Percentiles rank a stretch among this genome's conserved stretches.
These are phyloP conservation scores for Coranthus polyacanthus DNA, from an alignment of 2,797 vertebrate species.

Conservation along the genomic window DNA sequence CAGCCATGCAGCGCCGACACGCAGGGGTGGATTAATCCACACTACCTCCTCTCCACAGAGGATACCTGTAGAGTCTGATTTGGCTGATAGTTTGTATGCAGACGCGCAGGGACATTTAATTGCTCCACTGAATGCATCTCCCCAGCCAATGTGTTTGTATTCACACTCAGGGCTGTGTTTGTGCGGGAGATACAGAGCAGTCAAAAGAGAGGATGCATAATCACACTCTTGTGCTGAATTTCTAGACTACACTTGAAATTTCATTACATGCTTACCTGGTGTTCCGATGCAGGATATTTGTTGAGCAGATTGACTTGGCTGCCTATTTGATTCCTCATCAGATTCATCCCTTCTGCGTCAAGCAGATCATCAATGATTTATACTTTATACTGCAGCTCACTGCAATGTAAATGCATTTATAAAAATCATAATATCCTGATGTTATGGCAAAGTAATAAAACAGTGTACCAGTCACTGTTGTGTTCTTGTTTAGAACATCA, in stretches of 20 bases:
- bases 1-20: constrained; percentile 77
- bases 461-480: constrained; percentile 60
- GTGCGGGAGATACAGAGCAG: constrained; percentile 64
- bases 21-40: constrained; percentile 80
- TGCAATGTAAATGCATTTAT: constrained; percentile 73
- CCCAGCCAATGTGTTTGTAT: constrained; percentile 68
- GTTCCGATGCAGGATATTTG: constrained; percentile 75
- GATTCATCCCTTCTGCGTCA: constrained; percentile 72
- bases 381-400: constrained; percentile 54
- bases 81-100: constrained; percentile 82
- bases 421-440: constrained; percentile 62
- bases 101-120: constrained; percentile 82
- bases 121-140: constrained; percentile 81
- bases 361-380: constrained; percentile 80
- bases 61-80: constrained; percentile 84
- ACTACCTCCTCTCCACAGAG: constrained; percentile 74
- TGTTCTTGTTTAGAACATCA: constrained; percentile 51
- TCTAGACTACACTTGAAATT: constrained; percentile 75
- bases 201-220: constrained; percentile 74
- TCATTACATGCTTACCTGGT: constrained; percentile 83
- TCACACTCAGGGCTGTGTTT: constrained; percentile 71
- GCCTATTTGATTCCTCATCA: constrained; percentile 79
- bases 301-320: constrained; percentile 75
- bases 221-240: constrained; percentile 74
- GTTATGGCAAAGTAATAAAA: constrained; percentile 67